Conservation (phyloP, 2,888 invertebrate genomes). For the Orthonevra nobilis region DNA sequence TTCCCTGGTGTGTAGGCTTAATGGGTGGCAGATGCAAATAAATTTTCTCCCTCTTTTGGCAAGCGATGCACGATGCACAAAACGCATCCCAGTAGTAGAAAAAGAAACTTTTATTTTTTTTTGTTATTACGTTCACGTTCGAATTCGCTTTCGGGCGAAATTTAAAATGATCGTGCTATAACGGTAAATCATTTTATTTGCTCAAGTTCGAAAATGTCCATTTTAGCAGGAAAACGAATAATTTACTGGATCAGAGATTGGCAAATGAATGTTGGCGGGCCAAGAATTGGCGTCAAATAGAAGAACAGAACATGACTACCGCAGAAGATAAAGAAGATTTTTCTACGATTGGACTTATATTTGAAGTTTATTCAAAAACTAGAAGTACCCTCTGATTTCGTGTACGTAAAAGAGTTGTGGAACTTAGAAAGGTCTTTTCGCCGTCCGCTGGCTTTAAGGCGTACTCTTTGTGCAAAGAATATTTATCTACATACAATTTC, state of each 20-base stretch:
- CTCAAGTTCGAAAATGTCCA: slow-evolving; percentile 19
- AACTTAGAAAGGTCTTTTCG: too few relatives aligned
- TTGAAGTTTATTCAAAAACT: too few relatives aligned
- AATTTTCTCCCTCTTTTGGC: slow-evolving; percentile 46
- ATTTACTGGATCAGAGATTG: slow-evolving; percentile 12
- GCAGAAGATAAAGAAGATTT: too few relatives aligned
- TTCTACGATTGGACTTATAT: too few relatives aligned
- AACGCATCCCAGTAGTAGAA: slow-evolving; percentile 1
- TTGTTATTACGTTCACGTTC: slow-evolving; percentile 38
- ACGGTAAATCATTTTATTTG: slow-evolving; percentile 22
- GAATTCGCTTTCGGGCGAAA: slow-evolving; percentile 60
- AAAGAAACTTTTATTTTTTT: slow-evolving; percentile 36
- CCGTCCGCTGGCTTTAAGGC: too few relatives aligned
- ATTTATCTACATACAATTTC: too few relatives aligned
- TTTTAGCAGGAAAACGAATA: slow-evolving; percentile 17
- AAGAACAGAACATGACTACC: too few relatives aligned
- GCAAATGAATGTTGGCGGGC: neutral
- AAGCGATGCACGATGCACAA: slow-evolving; percentile 29
- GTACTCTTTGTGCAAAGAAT: too few relatives aligned
- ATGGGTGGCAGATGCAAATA: slow-evolving; percentile 46
- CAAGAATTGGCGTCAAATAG: neutral
- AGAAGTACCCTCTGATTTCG: too few relatives aligned
- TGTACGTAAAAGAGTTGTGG: too few relatives aligned
- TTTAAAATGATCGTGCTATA: slow-evolving; percentile 59
- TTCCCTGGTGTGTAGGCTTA: slow-evolving; percentile 37